Conservation (phyloP, 2,888 invertebrate species). For the Herminia tarsipennalis region DNA sequence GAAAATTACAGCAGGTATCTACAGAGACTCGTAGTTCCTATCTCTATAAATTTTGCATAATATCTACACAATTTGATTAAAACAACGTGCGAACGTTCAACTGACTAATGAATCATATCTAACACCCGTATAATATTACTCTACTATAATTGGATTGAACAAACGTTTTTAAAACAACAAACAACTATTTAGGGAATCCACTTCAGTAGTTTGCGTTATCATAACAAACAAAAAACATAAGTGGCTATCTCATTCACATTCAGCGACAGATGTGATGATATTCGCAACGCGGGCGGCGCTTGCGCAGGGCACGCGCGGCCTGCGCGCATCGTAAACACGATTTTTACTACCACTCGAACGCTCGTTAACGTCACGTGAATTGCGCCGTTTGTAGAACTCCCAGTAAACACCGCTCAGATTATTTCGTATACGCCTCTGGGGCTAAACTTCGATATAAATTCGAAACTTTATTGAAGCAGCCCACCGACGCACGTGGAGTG, state of each 20-base stretch:
- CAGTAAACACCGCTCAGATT: constrained; percentile 82
- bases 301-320: constrained; percentile 67
- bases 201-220: constrained; percentile 47
- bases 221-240: constrained; percentile 44
- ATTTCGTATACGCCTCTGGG: constrained; percentile 84
- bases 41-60: no score
- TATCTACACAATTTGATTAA: no score
- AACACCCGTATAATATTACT: not conserved
- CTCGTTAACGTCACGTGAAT: constrained; percentile 83
- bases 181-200: constrained; percentile 37
- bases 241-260: constrained; percentile 60
- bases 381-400: constrained; percentile 83
- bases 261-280: constrained; percentile 69
- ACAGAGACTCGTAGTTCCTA: no score
- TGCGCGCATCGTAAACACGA: constrained; percentile 77
- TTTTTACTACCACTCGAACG: constrained; percentile 82
- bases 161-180: constrained; percentile 28
- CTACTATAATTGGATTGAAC: constrained; percentile 5
- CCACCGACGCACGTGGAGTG: constrained; percentile 78
- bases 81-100: no score
- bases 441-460: constrained; percentile 83
- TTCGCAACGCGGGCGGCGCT: constrained; percentile 57
- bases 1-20: no score
- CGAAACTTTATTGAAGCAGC: constrained; percentile 77
- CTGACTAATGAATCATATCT: not conserved